Evolutionary conservation across 2,888 invertebrate species (phyloP).

Genomic region (Torymus aiolomorphi): DNA sequence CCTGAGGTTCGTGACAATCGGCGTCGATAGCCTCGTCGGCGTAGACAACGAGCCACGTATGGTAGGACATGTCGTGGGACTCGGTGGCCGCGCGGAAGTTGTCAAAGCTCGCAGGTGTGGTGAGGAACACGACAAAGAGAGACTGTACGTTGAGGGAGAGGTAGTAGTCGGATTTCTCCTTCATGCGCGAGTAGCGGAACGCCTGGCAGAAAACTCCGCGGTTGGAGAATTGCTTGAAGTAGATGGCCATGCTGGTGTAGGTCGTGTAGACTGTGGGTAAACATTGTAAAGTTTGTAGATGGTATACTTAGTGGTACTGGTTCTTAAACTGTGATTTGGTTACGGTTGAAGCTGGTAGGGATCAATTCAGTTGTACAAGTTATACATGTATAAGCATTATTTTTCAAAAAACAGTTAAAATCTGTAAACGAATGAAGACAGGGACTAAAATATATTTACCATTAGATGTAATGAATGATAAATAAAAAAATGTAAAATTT

Average conservation of each 20-base stretch:
- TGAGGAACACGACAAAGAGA: slow-evolving; percentile 56
- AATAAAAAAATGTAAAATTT: too few species aligned
- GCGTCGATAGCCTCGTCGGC: neutral
- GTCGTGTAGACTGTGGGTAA: neutral
- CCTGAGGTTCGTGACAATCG: slow-evolving; percentile 57
- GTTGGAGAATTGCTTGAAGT: slow-evolving; percentile 16
- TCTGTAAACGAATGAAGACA: too few species aligned
- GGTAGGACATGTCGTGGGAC: slow-evolving; percentile 58
- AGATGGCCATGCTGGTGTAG: neutral
- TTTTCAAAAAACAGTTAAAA: too few species aligned
- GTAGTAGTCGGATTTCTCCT: slow-evolving; percentile 5
- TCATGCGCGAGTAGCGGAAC: slow-evolving; percentile 33
- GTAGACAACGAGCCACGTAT: slow-evolving; percentile 64
- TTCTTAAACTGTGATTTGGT: too few species aligned
- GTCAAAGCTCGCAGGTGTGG: neutral
- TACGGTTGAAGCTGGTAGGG: too few species aligned
- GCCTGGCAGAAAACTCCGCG: slow-evolving; percentile 16
- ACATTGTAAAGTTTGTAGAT: neutral
- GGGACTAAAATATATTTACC: too few species aligned
- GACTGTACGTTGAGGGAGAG: slow-evolving; percentile 53
- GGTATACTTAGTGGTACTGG: too few species aligned
- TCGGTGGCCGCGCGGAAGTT: slow-evolving; percentile 52
- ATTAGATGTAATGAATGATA: too few species aligned
- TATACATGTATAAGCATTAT: too few species aligned
- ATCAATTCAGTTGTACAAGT: too few species aligned